Evolutionary conservation across 23 tunicate genomes (phyloP).

Genomic region (Halocynthia roretzi): DNA sequence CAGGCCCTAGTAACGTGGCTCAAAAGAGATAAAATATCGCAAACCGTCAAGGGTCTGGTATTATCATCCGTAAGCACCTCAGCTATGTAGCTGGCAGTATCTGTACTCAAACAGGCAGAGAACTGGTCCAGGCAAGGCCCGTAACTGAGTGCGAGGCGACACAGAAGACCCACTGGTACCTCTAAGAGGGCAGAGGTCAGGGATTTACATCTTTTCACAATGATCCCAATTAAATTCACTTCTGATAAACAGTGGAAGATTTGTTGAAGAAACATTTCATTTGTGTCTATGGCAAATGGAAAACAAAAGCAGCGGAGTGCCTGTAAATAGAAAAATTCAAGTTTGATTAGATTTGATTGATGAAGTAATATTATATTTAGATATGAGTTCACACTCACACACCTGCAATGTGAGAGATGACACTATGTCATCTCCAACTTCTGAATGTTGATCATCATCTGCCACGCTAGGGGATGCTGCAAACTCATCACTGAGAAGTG

Average conservation of each 20-base stretch:
- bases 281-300: slow-evolving; percentile 43
- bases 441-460: slow-evolving; percentile 2
- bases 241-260: slow-evolving; percentile 23
- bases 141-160: slow-evolving; percentile 13
- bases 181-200: slow-evolving; percentile 2
- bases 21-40: slow-evolving; percentile 24
- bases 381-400: slow-evolving; percentile 1
- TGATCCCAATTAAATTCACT: slow-evolving; percentile 21
- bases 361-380: slow-evolving; percentile 1
- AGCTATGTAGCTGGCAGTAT: background rate
- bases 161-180: slow-evolving; percentile 24
- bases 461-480: background rate
- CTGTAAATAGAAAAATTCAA: slow-evolving; percentile 18
- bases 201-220: slow-evolving; percentile 10
- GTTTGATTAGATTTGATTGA: background rate
- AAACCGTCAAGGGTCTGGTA: slow-evolving; percentile 7
- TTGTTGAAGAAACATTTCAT: slow-evolving; percentile 31
- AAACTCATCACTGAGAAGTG: slow-evolving; percentile 52
- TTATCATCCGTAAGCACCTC: background rate
- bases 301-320: slow-evolving; percentile 34
- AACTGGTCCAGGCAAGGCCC: slow-evolving; percentile 22
- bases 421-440: slow-evolving; percentile 12
- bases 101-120: slow-evolving; percentile 6
- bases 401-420: slow-evolving; percentile 4
- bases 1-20: slow-evolving; percentile 6